Evolutionary conservation across 2,888 invertebrate genomes (phyloP).

Genomic region (Drosophila atripex): DNA sequence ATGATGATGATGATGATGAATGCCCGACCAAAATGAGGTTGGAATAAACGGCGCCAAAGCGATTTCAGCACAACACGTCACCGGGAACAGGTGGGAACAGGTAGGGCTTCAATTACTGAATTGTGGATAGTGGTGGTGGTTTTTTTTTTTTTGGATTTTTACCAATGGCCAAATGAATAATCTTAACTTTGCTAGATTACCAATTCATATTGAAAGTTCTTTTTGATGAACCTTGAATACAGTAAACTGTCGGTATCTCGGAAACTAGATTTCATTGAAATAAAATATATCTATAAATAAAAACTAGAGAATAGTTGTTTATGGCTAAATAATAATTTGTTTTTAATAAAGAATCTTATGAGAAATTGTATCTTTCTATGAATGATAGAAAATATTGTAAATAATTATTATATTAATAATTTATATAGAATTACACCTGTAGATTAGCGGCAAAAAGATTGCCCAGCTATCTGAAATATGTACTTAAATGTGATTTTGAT

Average conservation of each 20-base stretch:
- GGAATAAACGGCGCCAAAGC: constrained; percentile 34
- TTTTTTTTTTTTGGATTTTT: too few relatives aligned
- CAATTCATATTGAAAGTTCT: constrained; percentile 13
- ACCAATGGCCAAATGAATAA: constrained; percentile 13
- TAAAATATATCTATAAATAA: too few relatives aligned
- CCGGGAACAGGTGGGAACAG: constrained; percentile 11
- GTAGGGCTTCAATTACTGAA: not conserved
- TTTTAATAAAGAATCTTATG: too few relatives aligned
- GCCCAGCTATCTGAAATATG: constrained; percentile 11
- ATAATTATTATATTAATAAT: too few relatives aligned
- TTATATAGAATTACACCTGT: not conserved
- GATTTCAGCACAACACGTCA: constrained; percentile 45
- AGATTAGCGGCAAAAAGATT: not conserved
- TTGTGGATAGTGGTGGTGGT: not conserved
- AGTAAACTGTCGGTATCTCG: not conserved
- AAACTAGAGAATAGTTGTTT: too few relatives aligned
- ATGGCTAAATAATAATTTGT: too few relatives aligned
- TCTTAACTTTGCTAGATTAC: constrained; percentile 28
- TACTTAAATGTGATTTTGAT: constrained; percentile 25
- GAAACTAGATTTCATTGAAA: not conserved
- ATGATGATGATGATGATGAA: constrained; percentile 50
- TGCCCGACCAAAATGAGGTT: constrained; percentile 30
- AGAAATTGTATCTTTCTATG: too few relatives aligned
- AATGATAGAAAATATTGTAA: too few relatives aligned
- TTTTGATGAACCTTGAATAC: not conserved